phyloP scores from a whole-genome alignment of 2,797 vertebrate species.

The Pristis pectinata region DNA sequence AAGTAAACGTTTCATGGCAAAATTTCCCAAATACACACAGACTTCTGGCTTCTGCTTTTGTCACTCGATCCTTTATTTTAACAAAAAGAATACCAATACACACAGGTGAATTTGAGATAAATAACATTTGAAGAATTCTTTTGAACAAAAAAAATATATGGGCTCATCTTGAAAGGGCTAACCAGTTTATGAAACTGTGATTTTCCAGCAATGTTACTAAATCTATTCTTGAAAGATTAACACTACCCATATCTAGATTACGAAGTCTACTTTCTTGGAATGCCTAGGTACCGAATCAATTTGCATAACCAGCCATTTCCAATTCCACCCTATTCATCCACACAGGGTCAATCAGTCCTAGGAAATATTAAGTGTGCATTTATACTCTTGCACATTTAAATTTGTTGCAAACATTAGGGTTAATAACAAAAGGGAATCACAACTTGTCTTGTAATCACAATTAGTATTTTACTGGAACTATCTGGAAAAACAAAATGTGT shows the following conservation, averaged over 20 bases:
- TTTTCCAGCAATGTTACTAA: neutral
- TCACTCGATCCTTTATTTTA: neutral
- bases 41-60: neutral
- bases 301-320: neutral
- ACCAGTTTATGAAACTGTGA: neutral
- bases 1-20: neutral
- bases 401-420: neutral
- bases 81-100: neutral
- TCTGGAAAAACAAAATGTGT: neutral
- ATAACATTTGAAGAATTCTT: neutral
- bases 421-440: neutral
- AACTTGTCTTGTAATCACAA: neutral
- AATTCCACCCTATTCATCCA: neutral
- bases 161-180: neutral
- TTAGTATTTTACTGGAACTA: too few relatives aligned
- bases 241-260: neutral
- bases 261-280: neutral
- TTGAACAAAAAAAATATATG: neutral
- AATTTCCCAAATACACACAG: neutral
- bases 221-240: neutral
- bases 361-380: neutral
- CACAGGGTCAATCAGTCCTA: neutral
- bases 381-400: neutral
- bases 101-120: neutral
- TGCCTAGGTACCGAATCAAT: neutral